phyloP scores from a whole-genome alignment of 2,888 invertebrate species.

The Tortricodes alternella region DNA sequence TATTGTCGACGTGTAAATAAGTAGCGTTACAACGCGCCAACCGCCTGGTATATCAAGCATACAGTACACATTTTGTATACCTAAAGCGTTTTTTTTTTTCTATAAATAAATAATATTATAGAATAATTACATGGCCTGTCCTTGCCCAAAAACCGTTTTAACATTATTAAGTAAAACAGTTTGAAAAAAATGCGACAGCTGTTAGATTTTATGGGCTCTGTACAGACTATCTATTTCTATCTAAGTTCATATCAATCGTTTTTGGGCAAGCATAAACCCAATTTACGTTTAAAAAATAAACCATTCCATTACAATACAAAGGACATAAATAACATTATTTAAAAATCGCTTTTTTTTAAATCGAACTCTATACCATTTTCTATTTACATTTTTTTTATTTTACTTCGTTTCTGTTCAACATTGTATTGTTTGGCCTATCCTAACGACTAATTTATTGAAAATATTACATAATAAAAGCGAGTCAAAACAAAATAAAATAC shows the following conservation, averaged over 20 bases:
- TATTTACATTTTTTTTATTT: constrained; percentile 69
- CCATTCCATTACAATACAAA: constrained; percentile 42
- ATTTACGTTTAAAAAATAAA: constrained; percentile 39
- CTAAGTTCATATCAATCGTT: constrained; percentile 22
- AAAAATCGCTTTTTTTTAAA: constrained; percentile 41
- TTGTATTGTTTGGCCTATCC: constrained; percentile 73
- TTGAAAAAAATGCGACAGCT: background rate
- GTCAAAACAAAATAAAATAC: constrained; percentile 8
- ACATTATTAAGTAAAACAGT: background rate
- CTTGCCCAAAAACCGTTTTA: constrained; percentile 12
- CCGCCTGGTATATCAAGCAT: constrained; percentile 52
- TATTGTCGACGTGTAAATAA: no score
- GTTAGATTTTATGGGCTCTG: background rate
- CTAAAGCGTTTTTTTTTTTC: constrained; percentile 64
- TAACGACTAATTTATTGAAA: constrained; percentile 40
- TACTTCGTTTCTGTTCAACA: constrained; percentile 72
- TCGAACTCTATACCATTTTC: constrained; percentile 50
- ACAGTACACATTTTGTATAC: constrained; percentile 71
- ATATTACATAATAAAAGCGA: constrained; percentile 21
- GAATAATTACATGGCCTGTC: constrained; percentile 33
- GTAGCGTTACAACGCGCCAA: background rate
- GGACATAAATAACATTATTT: constrained; percentile 47
- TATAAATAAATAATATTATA: constrained; percentile 52
- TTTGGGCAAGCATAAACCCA: constrained; percentile 35
- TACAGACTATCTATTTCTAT: background rate